Conservation (phyloP, 2,113 vertebrate genomes). For the Naja naja region DNA sequence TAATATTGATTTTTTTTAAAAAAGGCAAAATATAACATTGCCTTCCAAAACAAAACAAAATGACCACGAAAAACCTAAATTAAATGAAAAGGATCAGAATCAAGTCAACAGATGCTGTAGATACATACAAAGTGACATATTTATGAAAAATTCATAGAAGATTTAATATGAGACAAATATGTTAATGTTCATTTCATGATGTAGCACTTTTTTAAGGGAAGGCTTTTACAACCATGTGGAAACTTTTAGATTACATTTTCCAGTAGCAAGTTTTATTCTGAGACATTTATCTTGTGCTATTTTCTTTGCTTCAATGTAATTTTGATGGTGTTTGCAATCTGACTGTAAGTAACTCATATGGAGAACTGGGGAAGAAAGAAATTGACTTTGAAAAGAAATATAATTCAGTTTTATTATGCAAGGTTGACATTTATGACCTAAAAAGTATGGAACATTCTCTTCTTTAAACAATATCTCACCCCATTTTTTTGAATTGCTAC, state of each 20-base stretch:
- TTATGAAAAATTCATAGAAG: too few relatives aligned
- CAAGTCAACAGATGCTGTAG: neutral
- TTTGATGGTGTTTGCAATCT: constrained; percentile 54
- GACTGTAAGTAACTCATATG: constrained; percentile 45
- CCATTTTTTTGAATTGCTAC: constrained; percentile 48
- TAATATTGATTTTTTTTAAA: neutral
- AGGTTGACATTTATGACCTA: constrained; percentile 47
- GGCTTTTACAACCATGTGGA: too few relatives aligned
- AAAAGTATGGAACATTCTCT: constrained; percentile 9
- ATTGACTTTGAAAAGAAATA: constrained; percentile 49
- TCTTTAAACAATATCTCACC: constrained; percentile 30
- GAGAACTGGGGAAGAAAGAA: neutral
- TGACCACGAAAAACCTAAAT: neutral
- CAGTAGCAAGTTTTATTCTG: constrained; percentile 53
- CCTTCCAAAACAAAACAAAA: neutral
- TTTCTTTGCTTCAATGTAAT: constrained; percentile 60
- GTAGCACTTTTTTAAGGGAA: too few relatives aligned
- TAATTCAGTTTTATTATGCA: constrained; percentile 40
- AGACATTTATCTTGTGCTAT: constrained; percentile 52
- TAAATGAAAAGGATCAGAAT: neutral
- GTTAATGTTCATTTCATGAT: too few relatives aligned
- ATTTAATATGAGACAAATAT: too few relatives aligned
- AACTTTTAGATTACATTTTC: too few relatives aligned
- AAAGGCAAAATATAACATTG: neutral
- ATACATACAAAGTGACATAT: too few relatives aligned